Percentiles rank a stretch among this genome's conserved stretches.
Evolutionary conservation across 2,113 vertebrate species (phyloP).

Genomic region (Myanophis thanlyinensis): DNA sequence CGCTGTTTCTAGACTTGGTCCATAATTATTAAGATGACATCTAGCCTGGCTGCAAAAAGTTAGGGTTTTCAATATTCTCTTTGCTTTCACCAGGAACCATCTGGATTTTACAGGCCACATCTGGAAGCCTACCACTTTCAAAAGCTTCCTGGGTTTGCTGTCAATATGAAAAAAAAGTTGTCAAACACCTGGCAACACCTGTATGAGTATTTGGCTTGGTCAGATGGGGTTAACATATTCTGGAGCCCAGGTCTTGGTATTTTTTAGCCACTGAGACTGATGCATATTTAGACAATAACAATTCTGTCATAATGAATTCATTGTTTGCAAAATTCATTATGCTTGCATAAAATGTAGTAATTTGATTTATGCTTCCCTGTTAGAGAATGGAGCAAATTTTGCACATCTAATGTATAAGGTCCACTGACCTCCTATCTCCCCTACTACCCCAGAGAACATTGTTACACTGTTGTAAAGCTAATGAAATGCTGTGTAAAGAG

Average conservation of each 20-base stretch:
- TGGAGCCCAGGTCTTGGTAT: not conserved
- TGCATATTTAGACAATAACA: not conserved
- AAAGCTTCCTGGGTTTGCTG: not conserved
- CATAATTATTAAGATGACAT: not conserved
- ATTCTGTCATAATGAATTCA: not conserved
- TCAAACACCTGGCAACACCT: not conserved
- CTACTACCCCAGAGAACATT: slow-evolving; percentile 44
- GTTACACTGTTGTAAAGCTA: slow-evolving; percentile 28
- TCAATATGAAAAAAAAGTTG: not conserved
- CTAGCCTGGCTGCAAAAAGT: not conserved
- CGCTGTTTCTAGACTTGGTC: not conserved
- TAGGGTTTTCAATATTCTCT: not conserved
- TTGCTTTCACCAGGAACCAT: not conserved
- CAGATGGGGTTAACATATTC: not conserved
- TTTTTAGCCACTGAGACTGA: not conserved
- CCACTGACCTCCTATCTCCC: slow-evolving; percentile 36
- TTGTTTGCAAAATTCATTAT: not conserved
- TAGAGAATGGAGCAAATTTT: slow-evolving; percentile 46
- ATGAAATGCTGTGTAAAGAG: slow-evolving; percentile 47
- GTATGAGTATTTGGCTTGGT: not conserved
- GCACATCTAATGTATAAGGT: slow-evolving; percentile 37
- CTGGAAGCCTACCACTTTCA: not conserved
- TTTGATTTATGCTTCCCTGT: slow-evolving; percentile 38
- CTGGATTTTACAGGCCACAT: not conserved
- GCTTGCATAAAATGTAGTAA: slow-evolving; percentile 40